Conservation (phyloP, 2,888 invertebrate species). For the Syritta pipiens region DNA sequence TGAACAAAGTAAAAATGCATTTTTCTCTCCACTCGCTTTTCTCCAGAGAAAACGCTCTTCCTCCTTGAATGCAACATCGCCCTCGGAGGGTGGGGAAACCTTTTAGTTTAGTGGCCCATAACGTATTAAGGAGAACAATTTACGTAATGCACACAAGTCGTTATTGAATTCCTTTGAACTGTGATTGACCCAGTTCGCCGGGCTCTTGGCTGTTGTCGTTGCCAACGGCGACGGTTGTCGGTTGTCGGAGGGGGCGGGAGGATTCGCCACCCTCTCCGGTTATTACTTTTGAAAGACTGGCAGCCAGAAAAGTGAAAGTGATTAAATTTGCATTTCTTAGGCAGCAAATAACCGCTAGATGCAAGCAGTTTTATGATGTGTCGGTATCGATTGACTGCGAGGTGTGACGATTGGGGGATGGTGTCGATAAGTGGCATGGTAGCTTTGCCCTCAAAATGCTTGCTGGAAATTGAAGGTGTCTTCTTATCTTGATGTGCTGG, state of each 20-base stretch:
- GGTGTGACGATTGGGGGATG: too few relatives aligned
- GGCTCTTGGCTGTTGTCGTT: conserved; percentile 18
- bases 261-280: conserved; percentile 25
- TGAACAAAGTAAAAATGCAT: conserved; percentile 23
- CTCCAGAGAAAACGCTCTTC: too few relatives aligned
- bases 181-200: conserved; percentile 66
- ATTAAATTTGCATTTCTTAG: conserved; percentile 38
- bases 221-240: neutral
- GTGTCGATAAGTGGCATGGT: too few relatives aligned
- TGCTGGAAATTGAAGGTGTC: too few relatives aligned
- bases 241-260: conserved; percentile 7
- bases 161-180: conserved; percentile 69
- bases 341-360: too few relatives aligned
- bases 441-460: too few relatives aligned
- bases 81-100: too few relatives aligned
- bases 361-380: too few relatives aligned
- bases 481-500: too few relatives aligned
- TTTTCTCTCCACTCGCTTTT: too few relatives aligned
- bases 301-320: conserved; percentile 36
- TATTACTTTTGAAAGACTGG: conserved; percentile 30
- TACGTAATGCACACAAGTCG: conserved; percentile 57
- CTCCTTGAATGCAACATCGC: conserved; percentile 6
- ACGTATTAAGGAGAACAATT: conserved; percentile 47
- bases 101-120: conserved; percentile 60
- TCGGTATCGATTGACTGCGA: too few relatives aligned